Base-by-base conservation (phyloP, 2,797 vertebrate species). In the Myiothlypis coronata region DNA sequence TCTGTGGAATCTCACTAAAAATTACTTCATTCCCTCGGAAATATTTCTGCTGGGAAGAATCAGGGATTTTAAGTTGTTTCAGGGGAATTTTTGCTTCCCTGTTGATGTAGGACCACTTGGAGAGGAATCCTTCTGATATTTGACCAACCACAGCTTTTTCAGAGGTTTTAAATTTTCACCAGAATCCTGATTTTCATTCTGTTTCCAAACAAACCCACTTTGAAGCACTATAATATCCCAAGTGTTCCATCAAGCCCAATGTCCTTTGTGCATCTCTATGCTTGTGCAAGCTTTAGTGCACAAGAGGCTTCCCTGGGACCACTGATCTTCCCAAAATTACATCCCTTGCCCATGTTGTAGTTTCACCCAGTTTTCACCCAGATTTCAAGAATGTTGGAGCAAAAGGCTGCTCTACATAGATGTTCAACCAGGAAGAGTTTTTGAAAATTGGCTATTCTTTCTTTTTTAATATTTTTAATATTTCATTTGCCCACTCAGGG, bases 101-200 rank as follows among this genome's bases (percentile, higher is more conserved):
- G 61, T 71, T 41, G 19, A 4, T 2, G 4, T 8, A 8, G 5
- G 10, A 32, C 5, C 18, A 4, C 14, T 90, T 60, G 41, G n/a
- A 64, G 9, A 13, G 53, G 76, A 77, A 24, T 46, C 34, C 5
- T 50, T 74, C 21, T 28, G 14, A 8, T 6, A 49, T 14, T 14
- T 0, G 2, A 4, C 32, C 52, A 44, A 14, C 1, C 0, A 2
- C 11, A 56, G 10, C 0, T 57, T 87, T 70, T 55, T 28, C 17
- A 83, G n/a, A 60, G 4, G 16, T n/a, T 61, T 69, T 24, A 39
- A 1, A 44, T 84, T 65, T 63, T 76, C 60, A 34, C 8, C 3
- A 37, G 23, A 55, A 85, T 49, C 6, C 32, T 21, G 6, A 52
- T 69, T 93, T 81, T 65, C 13, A 10, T 55, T 43, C 26, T n/a